Evolutionary conservation across 37 sponge, comb jelly and placozoan species (phyloP).

Genomic region (Haliclona indistincta): DNA sequence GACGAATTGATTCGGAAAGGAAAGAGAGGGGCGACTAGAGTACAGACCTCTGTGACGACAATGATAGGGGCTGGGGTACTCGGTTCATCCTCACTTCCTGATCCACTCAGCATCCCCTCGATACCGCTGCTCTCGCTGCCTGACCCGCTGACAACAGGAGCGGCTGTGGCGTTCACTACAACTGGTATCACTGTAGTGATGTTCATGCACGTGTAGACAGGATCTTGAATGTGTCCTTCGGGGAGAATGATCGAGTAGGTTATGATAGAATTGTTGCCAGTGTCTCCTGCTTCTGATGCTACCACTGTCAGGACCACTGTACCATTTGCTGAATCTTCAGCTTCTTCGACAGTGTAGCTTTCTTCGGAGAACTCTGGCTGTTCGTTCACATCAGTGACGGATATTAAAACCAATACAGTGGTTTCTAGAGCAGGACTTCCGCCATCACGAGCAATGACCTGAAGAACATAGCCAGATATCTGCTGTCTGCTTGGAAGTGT

Average conservation of each 20-base stretch:
- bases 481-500: neutral
- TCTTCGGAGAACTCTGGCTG: constrained; percentile 36
- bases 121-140: too few relatives aligned
- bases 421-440: constrained; percentile 8
- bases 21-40: neutral
- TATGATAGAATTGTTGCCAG: constrained; percentile 48
- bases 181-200: too few relatives aligned
- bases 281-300: constrained; percentile 64
- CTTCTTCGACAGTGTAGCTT: constrained; percentile 22
- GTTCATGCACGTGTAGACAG: neutral
- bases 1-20: neutral
- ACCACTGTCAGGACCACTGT: constrained; percentile 9
- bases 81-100: neutral
- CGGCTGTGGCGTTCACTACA: neutral
- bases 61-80: neutral
- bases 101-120: neutral
- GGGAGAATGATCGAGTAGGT: constrained; percentile 19
- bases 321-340: constrained; percentile 22
- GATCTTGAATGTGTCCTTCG: neutral
- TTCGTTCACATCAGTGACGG: constrained; percentile 53
- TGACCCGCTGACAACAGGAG: neutral
- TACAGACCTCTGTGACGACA: neutral
- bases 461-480: constrained; percentile 12
- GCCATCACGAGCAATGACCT: constrained; percentile 32
- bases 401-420: constrained; percentile 22